These are phyloP conservation scores for Apaloderma vittatum DNA, from an alignment of 2,113 vertebrate genomes.

Conservation along the genomic window DNA sequence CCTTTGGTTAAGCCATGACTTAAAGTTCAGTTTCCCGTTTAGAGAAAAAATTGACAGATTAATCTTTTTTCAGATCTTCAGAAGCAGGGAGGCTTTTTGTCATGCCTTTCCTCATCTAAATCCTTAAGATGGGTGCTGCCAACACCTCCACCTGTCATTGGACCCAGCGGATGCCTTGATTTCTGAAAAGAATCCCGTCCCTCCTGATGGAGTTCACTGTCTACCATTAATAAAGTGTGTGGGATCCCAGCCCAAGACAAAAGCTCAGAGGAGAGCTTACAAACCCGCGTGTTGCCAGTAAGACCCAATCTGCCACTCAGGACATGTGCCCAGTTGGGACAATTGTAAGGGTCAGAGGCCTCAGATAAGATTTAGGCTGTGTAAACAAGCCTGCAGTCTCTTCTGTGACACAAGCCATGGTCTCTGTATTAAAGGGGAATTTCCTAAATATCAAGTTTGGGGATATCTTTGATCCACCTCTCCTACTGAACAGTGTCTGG, in stretches of 20 bases:
- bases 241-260: not conserved
- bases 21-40: constrained; percentile 60
- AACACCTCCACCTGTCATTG: not conserved
- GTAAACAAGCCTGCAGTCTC: not conserved
- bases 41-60: constrained; percentile 53
- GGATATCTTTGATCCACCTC: not conserved
- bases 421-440: not conserved
- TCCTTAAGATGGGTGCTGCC: not conserved
- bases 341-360: not conserved
- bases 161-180: not conserved
- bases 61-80: constrained; percentile 14
- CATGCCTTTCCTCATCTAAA: not conserved
- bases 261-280: not conserved
- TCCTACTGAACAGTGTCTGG: not conserved
- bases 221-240: not conserved
- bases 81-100: not conserved
- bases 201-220: not conserved
- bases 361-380: not conserved
- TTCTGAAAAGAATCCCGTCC: not conserved
- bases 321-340: rapidly evolving
- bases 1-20: constrained; percentile 59
- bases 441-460: not conserved
- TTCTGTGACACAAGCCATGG: not conserved
- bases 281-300: not conserved
- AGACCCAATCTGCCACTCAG: not conserved